Evolutionary conservation across 2,888 invertebrate genomes (phyloP), one percentile per base, ranked within the genome.

Genomic region (Patella pellucida): DNA sequence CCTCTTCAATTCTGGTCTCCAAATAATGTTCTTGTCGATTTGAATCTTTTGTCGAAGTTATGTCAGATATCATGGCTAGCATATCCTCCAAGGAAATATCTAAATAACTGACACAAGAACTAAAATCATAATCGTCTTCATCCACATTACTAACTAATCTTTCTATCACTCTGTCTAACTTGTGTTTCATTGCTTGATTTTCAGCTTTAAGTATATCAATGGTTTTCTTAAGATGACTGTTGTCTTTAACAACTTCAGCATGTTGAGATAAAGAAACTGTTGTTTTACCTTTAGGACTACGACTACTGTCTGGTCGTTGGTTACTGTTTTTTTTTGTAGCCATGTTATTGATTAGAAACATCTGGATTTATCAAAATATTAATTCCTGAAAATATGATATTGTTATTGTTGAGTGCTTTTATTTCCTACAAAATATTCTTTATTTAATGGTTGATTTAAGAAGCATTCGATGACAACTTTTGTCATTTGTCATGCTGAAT

Each of bases 1-100:
- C 78, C 69, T 89, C 88, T 75, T 89, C 89, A 19, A 90, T 76
- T 31, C 88, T 76, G 14, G 81, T 80, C 68, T 87, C 88, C 73
- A 87, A 75, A 27, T 54, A 70, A 41, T 73, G 50, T 51, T 73
- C 56, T 3, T 67, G 54, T 9, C 70, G 27, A 7, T 73, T n/a
- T 12, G n/a, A 16, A n/a, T 16, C 41, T 23, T 74, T 74, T n/a
- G 62, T 62, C 2, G 69, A 50, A n/a, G 41, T 50, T 9, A 69
- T 50, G 5, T 69, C 69, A 11, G 41, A 31, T 27, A 69, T 31
- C 69, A 69, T 50, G 15, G 69, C 69, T 16, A 15, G 11, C 19
- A 69, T 27, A 11, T 69, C 50, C 50, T 69, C 69, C 69, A 69
- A 23, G 9, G 69, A 50, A 31, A 69, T 69, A 50, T 69, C 69